phyloP scores from a whole-genome alignment of 2,888 invertebrate genomes.

The Cerastis rubricosa region DNA sequence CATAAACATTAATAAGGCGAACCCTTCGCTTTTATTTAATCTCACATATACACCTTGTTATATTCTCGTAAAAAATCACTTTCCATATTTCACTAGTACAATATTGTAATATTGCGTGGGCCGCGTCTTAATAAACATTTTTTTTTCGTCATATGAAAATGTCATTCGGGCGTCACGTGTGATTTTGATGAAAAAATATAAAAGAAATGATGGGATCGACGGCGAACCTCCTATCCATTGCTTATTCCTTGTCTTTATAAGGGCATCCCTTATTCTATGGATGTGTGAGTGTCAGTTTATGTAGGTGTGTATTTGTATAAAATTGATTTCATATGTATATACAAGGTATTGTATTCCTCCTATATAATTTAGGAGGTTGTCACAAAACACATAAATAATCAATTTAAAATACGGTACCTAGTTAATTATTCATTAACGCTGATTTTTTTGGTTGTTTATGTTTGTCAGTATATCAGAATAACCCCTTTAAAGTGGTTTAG shows the following conservation, averaged over 20 bases:
- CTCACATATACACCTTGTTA: slow-evolving; percentile 87
- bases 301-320: slow-evolving; percentile 3
- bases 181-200: slow-evolving; percentile 91
- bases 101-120: slow-evolving; percentile 89
- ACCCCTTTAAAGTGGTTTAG: no score
- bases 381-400: no score
- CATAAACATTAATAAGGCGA: slow-evolving; percentile 75
- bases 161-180: slow-evolving; percentile 90
- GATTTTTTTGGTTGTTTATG: no score
- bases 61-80: slow-evolving; percentile 90
- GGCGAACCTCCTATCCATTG: slow-evolving; percentile 71
- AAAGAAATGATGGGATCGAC: slow-evolving; percentile 88
- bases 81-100: slow-evolving; percentile 90
- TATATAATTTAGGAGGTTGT: no score
- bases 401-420: no score
- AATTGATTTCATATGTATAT: not conserved
- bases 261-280: slow-evolving; percentile 54
- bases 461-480: no score
- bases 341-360: no score
- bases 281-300: slow-evolving; percentile 33
- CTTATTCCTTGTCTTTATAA: slow-evolving; percentile 69
- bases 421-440: no score
- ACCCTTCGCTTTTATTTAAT: slow-evolving; percentile 89
- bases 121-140: slow-evolving; percentile 90
- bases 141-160: slow-evolving; percentile 90